These are phyloP conservation scores for Sebastes hubbsi DNA, from an alignment of 2,797 vertebrate genomes.

Conservation along the genomic window DNA sequence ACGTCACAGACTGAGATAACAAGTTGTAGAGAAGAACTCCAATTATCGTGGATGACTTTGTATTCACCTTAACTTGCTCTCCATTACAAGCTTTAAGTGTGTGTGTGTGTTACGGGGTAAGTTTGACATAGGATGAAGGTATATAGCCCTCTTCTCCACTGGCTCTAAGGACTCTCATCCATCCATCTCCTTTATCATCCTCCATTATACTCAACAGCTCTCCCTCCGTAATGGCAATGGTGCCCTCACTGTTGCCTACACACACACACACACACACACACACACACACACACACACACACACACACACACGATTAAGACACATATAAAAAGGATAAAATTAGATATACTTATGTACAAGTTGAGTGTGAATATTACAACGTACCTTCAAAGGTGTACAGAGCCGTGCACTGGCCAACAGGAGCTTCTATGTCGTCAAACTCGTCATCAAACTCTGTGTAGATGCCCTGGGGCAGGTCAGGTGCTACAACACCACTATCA, in stretches of 20 bases:
- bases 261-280: not conserved
- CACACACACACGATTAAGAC: not conserved
- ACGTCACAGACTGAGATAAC: conserved; percentile 47
- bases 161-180: conserved; percentile 85
- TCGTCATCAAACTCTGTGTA: conserved; percentile 88
- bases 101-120: conserved; percentile 46
- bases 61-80: conserved; percentile 49
- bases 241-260: conserved; percentile 86
- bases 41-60: conserved; percentile 48
- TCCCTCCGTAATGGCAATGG: conserved; percentile 84
- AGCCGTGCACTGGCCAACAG: conserved; percentile 84
- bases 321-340: not conserved
- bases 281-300: not conserved
- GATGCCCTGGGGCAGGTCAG: conserved; percentile 64
- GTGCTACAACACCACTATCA: conserved; percentile 49
- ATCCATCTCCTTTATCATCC: conserved; percentile 89
- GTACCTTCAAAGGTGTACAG: conserved; percentile 88
- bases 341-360: not conserved
- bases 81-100: conserved; percentile 5
- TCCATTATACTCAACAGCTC: conserved; percentile 86
- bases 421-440: conserved; percentile 80
- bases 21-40: conserved; percentile 39
- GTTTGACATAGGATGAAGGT: conserved; percentile 87
- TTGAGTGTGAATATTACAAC: not conserved
- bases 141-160: conserved; percentile 87